Percentiles rank a stretch among this genome's conserved stretches.
These are phyloP conservation scores for Falcunculus frontatus DNA, from an alignment of 2,113 vertebrate species.

Conservation along the genomic window DNA sequence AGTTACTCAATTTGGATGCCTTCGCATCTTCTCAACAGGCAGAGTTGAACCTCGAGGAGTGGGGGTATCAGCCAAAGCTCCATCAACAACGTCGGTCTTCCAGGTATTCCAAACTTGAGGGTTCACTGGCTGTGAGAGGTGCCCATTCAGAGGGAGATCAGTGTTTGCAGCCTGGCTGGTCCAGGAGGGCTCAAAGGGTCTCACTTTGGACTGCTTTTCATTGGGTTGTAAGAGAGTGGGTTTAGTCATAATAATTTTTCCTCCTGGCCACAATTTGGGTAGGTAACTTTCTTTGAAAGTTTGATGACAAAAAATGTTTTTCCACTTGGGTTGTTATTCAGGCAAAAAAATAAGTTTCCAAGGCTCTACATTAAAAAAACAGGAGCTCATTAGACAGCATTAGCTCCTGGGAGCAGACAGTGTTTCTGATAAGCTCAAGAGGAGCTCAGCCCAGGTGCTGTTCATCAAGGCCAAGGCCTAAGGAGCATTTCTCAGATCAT, in stretches of 20 bases:
- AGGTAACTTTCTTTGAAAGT: not conserved
- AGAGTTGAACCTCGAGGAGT: not conserved
- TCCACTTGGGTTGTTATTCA: not conserved
- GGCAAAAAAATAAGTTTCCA: not conserved
- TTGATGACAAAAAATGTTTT: not conserved
- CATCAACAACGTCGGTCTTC: fast-evolving
- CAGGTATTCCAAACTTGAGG: not conserved
- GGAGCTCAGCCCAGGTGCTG: not conserved
- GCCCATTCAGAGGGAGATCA: not conserved
- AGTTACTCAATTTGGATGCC: not conserved
- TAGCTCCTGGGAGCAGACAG: not conserved
- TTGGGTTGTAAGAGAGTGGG: fast-evolving
- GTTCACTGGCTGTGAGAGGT: not conserved
- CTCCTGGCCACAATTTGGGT: not conserved
- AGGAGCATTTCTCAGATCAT: not conserved
- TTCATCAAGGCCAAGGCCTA: not conserved
- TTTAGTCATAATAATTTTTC: not conserved
- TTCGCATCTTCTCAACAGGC: not conserved
- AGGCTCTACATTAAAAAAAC: not conserved
- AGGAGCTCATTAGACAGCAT: not conserved
- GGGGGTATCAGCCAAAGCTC: not conserved
- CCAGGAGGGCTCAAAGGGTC: not conserved
- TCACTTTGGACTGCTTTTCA: not conserved
- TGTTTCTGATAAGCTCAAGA: not conserved
- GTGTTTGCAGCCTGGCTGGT: not conserved